Conservation (phyloP, 2,797 vertebrate species). For the Parauchenoglanis ngamensis region DNA sequence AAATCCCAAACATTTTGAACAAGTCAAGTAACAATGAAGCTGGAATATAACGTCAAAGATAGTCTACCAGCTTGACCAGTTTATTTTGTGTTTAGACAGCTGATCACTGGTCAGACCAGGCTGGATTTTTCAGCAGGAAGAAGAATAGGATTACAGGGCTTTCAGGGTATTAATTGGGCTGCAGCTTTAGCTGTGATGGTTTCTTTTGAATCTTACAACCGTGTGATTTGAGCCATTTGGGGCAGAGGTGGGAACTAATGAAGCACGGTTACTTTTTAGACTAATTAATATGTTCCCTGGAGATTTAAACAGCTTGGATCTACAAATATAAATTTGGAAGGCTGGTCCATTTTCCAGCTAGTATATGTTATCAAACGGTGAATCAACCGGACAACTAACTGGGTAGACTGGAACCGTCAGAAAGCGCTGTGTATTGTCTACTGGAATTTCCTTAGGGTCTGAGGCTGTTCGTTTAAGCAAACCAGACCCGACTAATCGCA, state of each 20-base stretch:
- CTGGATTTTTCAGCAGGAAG: background rate
- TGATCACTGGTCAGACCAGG: background rate
- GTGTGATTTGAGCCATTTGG: background rate
- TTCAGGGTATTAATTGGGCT: background rate
- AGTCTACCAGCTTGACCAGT: background rate
- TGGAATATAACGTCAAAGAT: background rate
- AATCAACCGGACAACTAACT: background rate
- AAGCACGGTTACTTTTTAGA: background rate
- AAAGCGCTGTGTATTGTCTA: background rate
- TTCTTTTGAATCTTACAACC: background rate
- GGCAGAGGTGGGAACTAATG: background rate
- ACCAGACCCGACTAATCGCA: conserved; percentile 51
- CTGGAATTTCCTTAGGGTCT: background rate
- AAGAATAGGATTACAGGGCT: background rate
- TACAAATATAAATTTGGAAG: background rate
- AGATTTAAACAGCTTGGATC: background rate
- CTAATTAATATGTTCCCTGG: background rate
- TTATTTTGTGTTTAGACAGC: background rate
- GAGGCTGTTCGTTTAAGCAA: background rate
- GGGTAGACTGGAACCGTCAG: background rate
- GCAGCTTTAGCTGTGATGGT: background rate
- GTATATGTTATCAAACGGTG: background rate
- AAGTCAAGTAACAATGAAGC: background rate
- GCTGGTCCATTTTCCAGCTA: background rate
- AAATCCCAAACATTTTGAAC: background rate